phyloP scores from a whole-genome alignment of 2,888 invertebrate genomes.

The Antheraea assamensis region DNA sequence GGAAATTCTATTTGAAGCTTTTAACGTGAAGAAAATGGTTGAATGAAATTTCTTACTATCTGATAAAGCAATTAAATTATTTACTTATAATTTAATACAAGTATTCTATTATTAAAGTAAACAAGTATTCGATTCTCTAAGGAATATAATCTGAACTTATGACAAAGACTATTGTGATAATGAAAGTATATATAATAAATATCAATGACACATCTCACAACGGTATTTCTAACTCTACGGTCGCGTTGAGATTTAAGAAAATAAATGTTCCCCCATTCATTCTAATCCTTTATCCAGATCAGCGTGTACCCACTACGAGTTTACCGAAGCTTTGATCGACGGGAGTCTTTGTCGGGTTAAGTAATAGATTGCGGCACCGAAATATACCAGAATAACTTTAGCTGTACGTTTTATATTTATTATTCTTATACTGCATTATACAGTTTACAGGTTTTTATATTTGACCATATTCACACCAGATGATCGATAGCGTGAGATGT shows the following conservation, averaged over 20 bases:
- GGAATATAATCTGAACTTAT: too few species aligned
- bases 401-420: too few species aligned
- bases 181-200: background rate
- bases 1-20: background rate
- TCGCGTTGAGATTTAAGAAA: slow-evolving; percentile 13
- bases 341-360: slow-evolving; percentile 1
- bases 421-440: too few species aligned
- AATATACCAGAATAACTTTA: background rate
- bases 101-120: too few species aligned
- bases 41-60: background rate
- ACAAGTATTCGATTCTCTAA: too few species aligned
- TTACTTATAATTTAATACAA: background rate
- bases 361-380: background rate
- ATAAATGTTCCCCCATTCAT: slow-evolving; percentile 13
- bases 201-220: background rate
- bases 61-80: background rate
- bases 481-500: too few species aligned
- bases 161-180: background rate
- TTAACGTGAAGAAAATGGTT: background rate
- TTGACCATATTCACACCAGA: too few species aligned
- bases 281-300: slow-evolving; percentile 15
- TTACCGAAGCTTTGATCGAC: slow-evolving; percentile 12
- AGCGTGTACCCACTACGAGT: slow-evolving; percentile 8
- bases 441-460: too few species aligned
- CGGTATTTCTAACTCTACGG: background rate